These are phyloP conservation scores for Triops cancriformis DNA, from an alignment of 1,140 invertebrate genomes.

Conservation along the genomic window DNA sequence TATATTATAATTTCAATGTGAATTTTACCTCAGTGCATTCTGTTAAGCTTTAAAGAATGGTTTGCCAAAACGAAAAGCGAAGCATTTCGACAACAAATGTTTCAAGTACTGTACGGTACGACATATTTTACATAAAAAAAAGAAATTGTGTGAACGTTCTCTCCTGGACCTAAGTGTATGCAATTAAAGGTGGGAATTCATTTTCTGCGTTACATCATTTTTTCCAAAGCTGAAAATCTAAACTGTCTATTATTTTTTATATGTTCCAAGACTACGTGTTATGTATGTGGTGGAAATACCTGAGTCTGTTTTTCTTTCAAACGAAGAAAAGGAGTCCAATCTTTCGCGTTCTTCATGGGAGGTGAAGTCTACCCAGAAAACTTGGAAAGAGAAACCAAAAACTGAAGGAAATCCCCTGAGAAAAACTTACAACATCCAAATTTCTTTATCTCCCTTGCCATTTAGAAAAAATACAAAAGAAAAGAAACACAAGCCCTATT, in stretches of 20 bases:
- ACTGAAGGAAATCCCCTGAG: not conserved
- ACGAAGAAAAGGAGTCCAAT: not conserved
- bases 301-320: not conserved
- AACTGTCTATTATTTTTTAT: not conserved
- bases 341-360: not conserved
- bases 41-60: not conserved
- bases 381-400: not conserved
- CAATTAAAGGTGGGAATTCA: not conserved
- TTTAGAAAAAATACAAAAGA: not conserved
- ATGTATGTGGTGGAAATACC: not conserved
- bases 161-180: not conserved
- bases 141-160: not conserved
- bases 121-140: not conserved
- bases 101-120: not conserved
- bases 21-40: not conserved
- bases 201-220: not conserved
- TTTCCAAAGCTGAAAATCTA: not conserved
- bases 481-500: constrained; percentile 8
- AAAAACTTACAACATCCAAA: not conserved
- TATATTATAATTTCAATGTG: not conserved
- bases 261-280: not conserved
- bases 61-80: not conserved
- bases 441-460: not conserved
- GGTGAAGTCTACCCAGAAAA: not conserved
- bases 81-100: not conserved